phyloP scores from a whole-genome alignment of 1,140 invertebrate species.

The Drosophila nigrodunni region DNA sequence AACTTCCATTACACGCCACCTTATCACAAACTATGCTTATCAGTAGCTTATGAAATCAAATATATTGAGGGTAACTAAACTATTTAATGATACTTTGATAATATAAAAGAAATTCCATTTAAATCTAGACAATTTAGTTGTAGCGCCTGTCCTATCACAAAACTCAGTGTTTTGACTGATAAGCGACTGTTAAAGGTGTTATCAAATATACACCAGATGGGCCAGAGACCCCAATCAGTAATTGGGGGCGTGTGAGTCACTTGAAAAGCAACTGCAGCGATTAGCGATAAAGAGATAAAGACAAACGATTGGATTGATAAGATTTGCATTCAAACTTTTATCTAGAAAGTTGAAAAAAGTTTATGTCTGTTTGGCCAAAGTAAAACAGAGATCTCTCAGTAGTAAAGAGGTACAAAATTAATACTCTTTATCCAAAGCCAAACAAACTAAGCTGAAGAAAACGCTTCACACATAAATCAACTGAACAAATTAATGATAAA shows the following conservation, averaged over 20 bases:
- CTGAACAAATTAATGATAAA: slow-evolving; percentile 38
- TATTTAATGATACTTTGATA: slow-evolving; percentile 19
- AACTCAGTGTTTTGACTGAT: slow-evolving; percentile 37
- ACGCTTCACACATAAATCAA: slow-evolving; percentile 41
- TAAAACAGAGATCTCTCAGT: too few relatives aligned
- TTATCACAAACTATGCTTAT: slow-evolving; percentile 23
- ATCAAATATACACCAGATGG: not conserved
- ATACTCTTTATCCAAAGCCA: not conserved
- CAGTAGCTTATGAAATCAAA: slow-evolving; percentile 7
- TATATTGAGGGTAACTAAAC: slow-evolving; percentile 29
- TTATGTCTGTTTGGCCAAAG: too few relatives aligned
- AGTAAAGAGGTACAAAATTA: not conserved
- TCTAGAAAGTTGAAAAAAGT: not conserved
- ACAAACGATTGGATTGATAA: slow-evolving; percentile 13
- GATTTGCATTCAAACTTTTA: not conserved
- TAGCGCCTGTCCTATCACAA: slow-evolving; percentile 31
- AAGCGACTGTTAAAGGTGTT: slow-evolving; percentile 31
- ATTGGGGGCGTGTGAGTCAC: slow-evolving; percentile 48
- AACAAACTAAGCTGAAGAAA: slow-evolving; percentile 1
- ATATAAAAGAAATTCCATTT: slow-evolving; percentile 15
- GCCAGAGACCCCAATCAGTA: slow-evolving; percentile 24
- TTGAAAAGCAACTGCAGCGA: slow-evolving; percentile 11
- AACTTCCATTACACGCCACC: not conserved
- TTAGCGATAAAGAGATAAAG: slow-evolving; percentile 10
- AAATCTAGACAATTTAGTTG: slow-evolving; percentile 7